Base-by-base conservation (phyloP, 2,113 vertebrate genomes). In the Bufo bufo region DNA sequence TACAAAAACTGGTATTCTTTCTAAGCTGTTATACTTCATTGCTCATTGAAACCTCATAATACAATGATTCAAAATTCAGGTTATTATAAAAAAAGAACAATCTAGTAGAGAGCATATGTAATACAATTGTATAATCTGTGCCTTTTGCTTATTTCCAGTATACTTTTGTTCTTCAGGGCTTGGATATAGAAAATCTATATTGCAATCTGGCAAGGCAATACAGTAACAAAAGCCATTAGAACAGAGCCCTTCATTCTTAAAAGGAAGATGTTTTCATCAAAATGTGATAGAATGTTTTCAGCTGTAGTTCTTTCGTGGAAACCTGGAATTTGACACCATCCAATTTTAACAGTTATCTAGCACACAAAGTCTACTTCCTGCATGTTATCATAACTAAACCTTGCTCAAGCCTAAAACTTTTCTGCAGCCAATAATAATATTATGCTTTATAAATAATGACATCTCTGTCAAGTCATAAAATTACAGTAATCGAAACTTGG, bases 101-200 rank as follows among this genome's bases (percentile, higher is more conserved):
- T 83, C 87, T 45, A 54, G 80, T 65, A 16, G 16, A 66, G 23
- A 79, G 71, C 58, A 33, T 12, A 20, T 23, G 47, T 84, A 84
- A 89, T 89, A 49, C 50, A 69, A 78, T 84, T 84, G 82, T 84
- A 78, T 89, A 84, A 78, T 89, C 74, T 56, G 81, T 84, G 87
- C 81, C 50, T 56, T 84, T 89, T 89, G 56, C 82, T 84, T 89
- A 84, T 89, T 89, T 84, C 50, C 81, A 84, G 43, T 84, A 69
- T 66, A 77, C 49, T 77, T 71, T 56, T 88, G 71, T 23, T 88
- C 71, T 88, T 83, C 80, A 20, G 58, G 81, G 72, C 82, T 84
- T 69, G 47, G 58, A 77, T 84, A 84, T 78, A 78, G 61, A 84
- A 89, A 89, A 89, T 89, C 87, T 78, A 89, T 84, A 89, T n/a